phyloP scores from a whole-genome alignment of 92 coral and sea anemone species.

The Palythoa grandiflora region DNA sequence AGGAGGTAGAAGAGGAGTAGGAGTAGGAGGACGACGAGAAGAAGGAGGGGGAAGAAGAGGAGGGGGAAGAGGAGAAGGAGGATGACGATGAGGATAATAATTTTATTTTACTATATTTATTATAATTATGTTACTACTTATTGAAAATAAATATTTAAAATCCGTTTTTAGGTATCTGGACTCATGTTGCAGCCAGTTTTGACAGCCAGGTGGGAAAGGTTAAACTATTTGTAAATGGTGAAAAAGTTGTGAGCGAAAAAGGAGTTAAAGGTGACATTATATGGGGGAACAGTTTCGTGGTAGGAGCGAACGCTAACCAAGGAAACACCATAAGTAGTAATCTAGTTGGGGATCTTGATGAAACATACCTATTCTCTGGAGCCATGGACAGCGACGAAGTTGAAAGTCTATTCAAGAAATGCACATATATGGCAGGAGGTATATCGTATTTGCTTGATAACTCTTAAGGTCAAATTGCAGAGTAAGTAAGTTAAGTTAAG shows the following conservation, averaged over 20 bases:
- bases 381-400: constrained; percentile 63
- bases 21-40: too few species aligned
- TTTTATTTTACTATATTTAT: too few species aligned
- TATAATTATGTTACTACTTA: too few species aligned
- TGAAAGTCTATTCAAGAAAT: constrained; percentile 48
- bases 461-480: too few species aligned
- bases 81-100: too few species aligned
- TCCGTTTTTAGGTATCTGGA: constrained; percentile 71
- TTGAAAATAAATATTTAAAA: too few species aligned
- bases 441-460: background rate
- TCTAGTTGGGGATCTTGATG: constrained; percentile 78
- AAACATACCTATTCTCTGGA: constrained; percentile 63
- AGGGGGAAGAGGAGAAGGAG: too few species aligned
- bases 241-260: constrained; percentile 35
- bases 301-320: constrained; percentile 62
- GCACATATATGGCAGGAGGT: constrained; percentile 67
- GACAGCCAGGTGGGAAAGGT: constrained; percentile 72
- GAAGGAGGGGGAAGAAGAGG: too few species aligned
- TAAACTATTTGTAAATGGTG: constrained; percentile 68
- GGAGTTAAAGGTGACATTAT: constrained; percentile 57
- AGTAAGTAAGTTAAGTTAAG: too few species aligned
- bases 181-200: constrained; percentile 68
- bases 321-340: constrained; percentile 44
- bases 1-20: too few species aligned
- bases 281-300: constrained; percentile 66